Evolutionary conservation across 2,797 vertebrate species (phyloP), one percentile per base, ranked within the genome.

Genomic region (Holocentrus rufus): DNA sequence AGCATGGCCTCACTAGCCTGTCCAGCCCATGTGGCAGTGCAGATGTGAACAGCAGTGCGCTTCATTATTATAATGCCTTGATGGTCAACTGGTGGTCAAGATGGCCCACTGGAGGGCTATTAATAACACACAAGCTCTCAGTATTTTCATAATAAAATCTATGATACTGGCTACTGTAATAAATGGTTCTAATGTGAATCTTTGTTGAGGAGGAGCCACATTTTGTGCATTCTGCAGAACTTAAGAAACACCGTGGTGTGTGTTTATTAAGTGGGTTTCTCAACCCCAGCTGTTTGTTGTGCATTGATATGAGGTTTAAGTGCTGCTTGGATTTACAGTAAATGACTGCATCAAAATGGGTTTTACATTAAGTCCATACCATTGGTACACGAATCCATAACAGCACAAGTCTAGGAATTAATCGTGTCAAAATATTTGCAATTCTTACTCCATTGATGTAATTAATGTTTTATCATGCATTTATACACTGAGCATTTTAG

Each of bases 21-120:
- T 60, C 65, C 34, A 63, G 72, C 69, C 76, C 81, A 79, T 80
- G 85, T 79, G 82, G 67, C 70, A 15, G 25, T 68, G 70, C 85
- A 90, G 87, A 88, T 89, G 83, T 86, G 81, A 83, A 81, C 71
- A 77, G 77, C 87, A 79, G 77, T 61, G 74, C 42, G 65, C 66
- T 84, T 89, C 76, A 88, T 77, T 84, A 90, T 73, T 39, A 11
- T 88, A 87, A 87, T 86, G 84, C 87, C 53, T 66, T 5, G 59
- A 74, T 52, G 72, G 80, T 88, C 87, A 89, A 72, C 65, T 74
- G 50, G 27, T 58, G 85, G 85, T 83, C 85, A 90, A 87, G 85
- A 77, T 64, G 76, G 82, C 65, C 69, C n/a, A 20, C 1, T 47
- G 34, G 49, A 78, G 80, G 80, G 75, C 69, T 65, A 34, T 34